Evolutionary conservation across 2,113 vertebrate genomes (phyloP).

Genomic region (Hucho hucho): DNA sequence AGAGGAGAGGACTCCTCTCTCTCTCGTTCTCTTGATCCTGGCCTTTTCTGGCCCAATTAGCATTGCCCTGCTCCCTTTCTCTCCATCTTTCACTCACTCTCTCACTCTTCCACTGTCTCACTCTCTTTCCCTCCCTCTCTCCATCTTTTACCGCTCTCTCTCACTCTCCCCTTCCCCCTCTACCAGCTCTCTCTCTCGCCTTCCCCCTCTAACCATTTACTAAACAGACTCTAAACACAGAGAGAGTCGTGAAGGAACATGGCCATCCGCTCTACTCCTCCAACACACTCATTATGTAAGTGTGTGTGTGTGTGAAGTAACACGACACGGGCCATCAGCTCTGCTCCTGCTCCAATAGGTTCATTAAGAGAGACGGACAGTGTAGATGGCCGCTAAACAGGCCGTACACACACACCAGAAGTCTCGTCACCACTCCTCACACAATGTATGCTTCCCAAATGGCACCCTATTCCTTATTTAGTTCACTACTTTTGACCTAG

Average conservation of each 20-base stretch:
- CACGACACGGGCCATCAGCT: conserved; percentile 29
- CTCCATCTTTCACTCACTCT: neutral
- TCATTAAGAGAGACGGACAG: conserved; percentile 56
- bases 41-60: conserved; percentile 77
- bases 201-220: conserved; percentile 51
- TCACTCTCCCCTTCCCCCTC: conserved; percentile 7
- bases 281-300: conserved; percentile 4
- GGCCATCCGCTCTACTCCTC: conserved; percentile 34
- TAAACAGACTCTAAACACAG: conserved; percentile 50
- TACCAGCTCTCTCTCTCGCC: conserved; percentile 52
- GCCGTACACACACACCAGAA: conserved; percentile 38
- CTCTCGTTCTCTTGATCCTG: conserved; percentile 46
- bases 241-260: conserved; percentile 29
- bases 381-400: conserved; percentile 52
- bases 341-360: conserved; percentile 25
- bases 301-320: conserved; percentile 18
- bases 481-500: no score
- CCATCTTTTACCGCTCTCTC: neutral
- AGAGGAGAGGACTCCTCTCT: conserved; percentile 59
- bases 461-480: no score
- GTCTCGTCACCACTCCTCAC: conserved; percentile 45
- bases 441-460: neutral
- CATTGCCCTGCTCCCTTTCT: conserved; percentile 44
- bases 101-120: neutral
- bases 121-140: neutral